These are phyloP conservation scores for Amphiprion clarkii DNA, from an alignment of 2,797 vertebrate species.

Conservation along the genomic window DNA sequence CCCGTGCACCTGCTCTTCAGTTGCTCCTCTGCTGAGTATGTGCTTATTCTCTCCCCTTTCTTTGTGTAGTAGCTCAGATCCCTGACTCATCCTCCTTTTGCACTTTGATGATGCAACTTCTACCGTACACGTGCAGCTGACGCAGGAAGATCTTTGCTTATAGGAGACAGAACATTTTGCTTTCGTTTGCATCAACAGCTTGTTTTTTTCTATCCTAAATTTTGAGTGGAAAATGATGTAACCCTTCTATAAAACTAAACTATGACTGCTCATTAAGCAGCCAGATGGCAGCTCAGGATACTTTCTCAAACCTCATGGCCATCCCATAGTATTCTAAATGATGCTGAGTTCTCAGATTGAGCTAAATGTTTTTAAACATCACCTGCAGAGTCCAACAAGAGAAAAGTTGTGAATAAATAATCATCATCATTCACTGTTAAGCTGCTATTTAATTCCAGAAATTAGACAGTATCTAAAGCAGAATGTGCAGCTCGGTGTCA, in stretches of 20 bases:
- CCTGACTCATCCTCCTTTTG: constrained; percentile 3
- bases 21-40: constrained; percentile 17
- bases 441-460: no score
- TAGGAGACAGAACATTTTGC: background rate
- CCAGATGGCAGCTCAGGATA: no score
- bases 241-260: background rate
- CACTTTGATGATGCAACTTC: background rate
- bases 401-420: background rate
- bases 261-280: no score
- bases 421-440: no score
- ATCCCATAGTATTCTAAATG: no score
- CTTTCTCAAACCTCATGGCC: no score
- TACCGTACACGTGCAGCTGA: background rate
- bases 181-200: background rate
- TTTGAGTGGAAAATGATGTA: background rate
- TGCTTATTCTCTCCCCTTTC: background rate
- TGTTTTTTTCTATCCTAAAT: background rate
- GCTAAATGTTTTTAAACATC: background rate
- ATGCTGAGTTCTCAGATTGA: background rate
- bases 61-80: background rate
- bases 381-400: background rate
- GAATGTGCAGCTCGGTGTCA: no score
- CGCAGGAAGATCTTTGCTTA: background rate
- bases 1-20: constrained; percentile 14
- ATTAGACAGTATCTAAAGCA: no score